Conservation (phyloP, 2,797 vertebrate species). For the Holocentrus rufus region DNA sequence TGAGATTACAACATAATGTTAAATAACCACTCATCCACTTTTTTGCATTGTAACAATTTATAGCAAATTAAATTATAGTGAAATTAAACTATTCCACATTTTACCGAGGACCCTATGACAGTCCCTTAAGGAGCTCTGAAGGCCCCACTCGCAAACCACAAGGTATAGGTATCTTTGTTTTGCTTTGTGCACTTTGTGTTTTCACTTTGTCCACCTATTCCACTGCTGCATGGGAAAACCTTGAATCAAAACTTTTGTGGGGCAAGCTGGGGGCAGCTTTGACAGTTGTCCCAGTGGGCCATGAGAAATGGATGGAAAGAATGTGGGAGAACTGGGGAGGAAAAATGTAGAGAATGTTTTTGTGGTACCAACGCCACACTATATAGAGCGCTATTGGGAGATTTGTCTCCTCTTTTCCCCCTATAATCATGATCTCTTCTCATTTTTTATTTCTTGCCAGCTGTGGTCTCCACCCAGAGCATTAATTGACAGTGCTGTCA, state of each 20-base stretch:
- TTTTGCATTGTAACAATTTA: too few relatives aligned
- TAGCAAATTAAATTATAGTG: too few relatives aligned
- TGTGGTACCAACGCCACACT: slow-evolving; percentile 13
- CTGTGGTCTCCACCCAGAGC: background rate
- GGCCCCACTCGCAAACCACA: too few relatives aligned
- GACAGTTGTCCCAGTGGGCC: slow-evolving; percentile 3
- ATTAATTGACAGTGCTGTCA: background rate
- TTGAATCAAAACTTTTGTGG: background rate
- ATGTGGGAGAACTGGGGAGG: slow-evolving; percentile 11
- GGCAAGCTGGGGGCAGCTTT: background rate
- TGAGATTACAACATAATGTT: too few relatives aligned
- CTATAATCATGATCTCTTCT: slow-evolving; percentile 4
- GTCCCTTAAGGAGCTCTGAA: too few relatives aligned
- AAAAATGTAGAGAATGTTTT: slow-evolving; percentile 54
- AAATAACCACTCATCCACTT: too few relatives aligned
- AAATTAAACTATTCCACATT: too few relatives aligned
- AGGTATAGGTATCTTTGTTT: too few relatives aligned
- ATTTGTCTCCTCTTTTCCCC: background rate
- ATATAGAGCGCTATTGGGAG: background rate
- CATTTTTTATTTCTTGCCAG: slow-evolving; percentile 7
- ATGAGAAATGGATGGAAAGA: slow-evolving; percentile 43
- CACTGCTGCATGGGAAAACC: background rate
- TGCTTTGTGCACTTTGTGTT: background rate
- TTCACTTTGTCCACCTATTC: slow-evolving; percentile 6
- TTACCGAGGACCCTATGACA: too few relatives aligned